phyloP scores from a whole-genome alignment of 1,140 invertebrate genomes.

The Drosophila trapezifrons region DNA sequence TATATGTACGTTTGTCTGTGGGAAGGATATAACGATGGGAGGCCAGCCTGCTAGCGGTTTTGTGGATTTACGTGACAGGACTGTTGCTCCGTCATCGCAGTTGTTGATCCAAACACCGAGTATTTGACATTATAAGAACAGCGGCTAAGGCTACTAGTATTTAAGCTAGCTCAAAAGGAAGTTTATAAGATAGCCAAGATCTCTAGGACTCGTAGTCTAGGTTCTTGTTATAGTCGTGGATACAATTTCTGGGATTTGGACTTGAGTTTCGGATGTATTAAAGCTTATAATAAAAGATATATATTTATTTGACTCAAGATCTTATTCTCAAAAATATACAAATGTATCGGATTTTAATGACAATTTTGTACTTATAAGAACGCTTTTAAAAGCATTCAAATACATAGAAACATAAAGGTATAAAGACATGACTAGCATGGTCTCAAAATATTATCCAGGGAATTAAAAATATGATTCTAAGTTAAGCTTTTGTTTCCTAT shows the following conservation, averaged over 20 bases:
- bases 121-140: conserved; percentile 16
- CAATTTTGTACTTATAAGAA: no score
- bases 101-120: conserved; percentile 13
- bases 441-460: no score
- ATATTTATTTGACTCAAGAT: not conserved
- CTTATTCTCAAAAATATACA: no score
- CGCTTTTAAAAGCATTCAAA: no score
- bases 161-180: not conserved
- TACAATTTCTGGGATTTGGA: not conserved
- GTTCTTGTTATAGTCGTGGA: not conserved
- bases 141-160: not conserved
- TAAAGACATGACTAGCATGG: no score
- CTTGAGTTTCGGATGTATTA: not conserved
- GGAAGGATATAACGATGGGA: conserved; percentile 8
- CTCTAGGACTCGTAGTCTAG: no score
- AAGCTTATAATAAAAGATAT: no score
- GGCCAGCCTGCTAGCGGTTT: conserved; percentile 11
- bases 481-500: no score
- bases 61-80: conserved; percentile 47
- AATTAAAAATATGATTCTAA: no score
- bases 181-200: not conserved
- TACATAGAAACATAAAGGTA: no score
- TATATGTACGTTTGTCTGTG: not conserved
- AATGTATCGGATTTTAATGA: no score
- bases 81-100: conserved; percentile 31